These are phyloP conservation scores for Metacarcinus magister DNA, from an alignment of 2,888 invertebrate genomes.

Conservation along the genomic window DNA sequence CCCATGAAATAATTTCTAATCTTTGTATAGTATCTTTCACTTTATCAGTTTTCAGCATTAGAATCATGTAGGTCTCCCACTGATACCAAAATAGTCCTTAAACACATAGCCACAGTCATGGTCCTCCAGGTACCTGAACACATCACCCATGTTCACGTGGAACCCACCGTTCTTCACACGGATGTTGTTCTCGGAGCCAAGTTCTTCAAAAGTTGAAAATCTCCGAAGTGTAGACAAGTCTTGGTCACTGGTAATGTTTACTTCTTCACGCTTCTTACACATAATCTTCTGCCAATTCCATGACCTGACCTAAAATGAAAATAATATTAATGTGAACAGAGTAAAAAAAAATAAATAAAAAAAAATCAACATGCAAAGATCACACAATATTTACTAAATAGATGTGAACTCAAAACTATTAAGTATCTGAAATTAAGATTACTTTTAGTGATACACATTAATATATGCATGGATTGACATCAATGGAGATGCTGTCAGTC, in stretches of 20 bases:
- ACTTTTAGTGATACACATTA: too few species aligned
- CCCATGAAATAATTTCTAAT: neutral
- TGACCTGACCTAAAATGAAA: constrained; percentile 87
- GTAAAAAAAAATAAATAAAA: neutral
- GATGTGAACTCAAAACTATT: too few species aligned
- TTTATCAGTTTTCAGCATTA: neutral
- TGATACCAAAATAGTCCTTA: constrained; percentile 91
- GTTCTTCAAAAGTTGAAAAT: constrained; percentile 89
- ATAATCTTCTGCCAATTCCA: constrained; percentile 94
- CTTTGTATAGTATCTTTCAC: constrained; percentile 18
- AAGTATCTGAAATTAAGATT: too few species aligned
- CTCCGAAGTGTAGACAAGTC: constrained; percentile 86
- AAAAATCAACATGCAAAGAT: neutral
- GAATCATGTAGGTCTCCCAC: constrained; percentile 82
- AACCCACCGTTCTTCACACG: constrained; percentile 86
- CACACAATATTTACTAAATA: neutral
- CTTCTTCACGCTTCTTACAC: constrained; percentile 89
- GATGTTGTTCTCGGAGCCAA: constrained; percentile 86
- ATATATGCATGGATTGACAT: too few species aligned
- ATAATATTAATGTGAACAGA: neutral
- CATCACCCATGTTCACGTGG: constrained; percentile 91
- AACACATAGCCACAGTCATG: constrained; percentile 90
- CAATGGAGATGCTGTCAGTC: too few species aligned
- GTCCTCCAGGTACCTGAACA: constrained; percentile 90
- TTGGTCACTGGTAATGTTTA: constrained; percentile 84